A percentile compares a stretch with the other conserved stretches of the same genome.
These are phyloP conservation scores for Thereva nobilitata DNA, from an alignment of 2,888 invertebrate species.

Conservation along the genomic window DNA sequence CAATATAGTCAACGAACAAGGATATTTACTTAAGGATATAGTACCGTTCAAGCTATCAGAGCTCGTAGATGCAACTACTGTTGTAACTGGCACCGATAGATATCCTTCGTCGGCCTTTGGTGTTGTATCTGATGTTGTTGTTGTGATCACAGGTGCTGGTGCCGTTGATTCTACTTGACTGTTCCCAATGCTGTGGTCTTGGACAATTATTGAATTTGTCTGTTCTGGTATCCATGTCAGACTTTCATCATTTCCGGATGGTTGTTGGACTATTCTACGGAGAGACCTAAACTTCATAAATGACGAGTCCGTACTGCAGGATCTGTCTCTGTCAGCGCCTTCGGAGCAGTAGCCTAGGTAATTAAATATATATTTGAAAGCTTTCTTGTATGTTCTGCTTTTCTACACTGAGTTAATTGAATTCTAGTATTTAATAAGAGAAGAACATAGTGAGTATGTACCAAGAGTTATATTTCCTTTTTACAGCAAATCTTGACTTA, in stretches of 20 bases:
- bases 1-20: background rate
- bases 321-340: constrained; percentile 45
- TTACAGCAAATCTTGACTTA: too few relatives aligned
- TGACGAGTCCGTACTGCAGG: constrained; percentile 45
- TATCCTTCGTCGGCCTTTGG: constrained; percentile 62
- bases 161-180: background rate
- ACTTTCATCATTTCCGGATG: constrained; percentile 39
- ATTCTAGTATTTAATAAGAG: too few relatives aligned
- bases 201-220: constrained; percentile 38
- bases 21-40: constrained; percentile 3
- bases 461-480: too few relatives aligned
- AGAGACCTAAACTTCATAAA: constrained; percentile 39
- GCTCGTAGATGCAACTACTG: constrained; percentile 73
- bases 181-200: constrained; percentile 20
- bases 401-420: background rate
- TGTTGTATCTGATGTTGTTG: constrained; percentile 28
- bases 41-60: constrained; percentile 77
- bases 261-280: constrained; percentile 41
- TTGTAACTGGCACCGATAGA: constrained; percentile 70
- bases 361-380: constrained; percentile 17
- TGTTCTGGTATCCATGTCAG: constrained; percentile 45
- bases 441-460: too few relatives aligned
- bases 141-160: background rate
- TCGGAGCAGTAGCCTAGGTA: constrained; percentile 45
- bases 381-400: too few relatives aligned